Evolutionary conservation across 1,140 invertebrate species (phyloP).

Genomic region (Procambarus virginalis): DNA sequence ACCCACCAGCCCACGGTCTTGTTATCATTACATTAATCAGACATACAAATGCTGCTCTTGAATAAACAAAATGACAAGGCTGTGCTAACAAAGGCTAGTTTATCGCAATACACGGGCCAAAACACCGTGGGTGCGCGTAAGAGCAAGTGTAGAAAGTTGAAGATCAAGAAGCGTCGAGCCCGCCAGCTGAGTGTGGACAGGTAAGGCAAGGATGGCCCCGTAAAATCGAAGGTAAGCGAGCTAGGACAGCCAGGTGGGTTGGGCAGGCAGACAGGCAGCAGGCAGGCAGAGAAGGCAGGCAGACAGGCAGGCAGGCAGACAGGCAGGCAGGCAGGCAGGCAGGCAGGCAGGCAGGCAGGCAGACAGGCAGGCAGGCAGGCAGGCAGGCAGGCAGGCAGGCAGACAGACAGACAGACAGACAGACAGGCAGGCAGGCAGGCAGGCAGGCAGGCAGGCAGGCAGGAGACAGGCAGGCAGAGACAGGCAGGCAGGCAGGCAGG

Average conservation of each 20-base stretch:
- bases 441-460: no score
- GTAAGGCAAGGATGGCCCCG: conserved; percentile 1
- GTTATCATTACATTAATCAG: background rate
- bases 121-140: background rate
- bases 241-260: background rate
- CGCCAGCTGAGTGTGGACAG: background rate
- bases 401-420: no score
- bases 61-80: no score
- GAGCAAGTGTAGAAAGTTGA: background rate
- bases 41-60: background rate
- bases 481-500: no score
- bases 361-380: no score
- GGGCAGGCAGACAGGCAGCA: background rate
- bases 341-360: no score
- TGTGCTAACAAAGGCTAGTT: background rate
- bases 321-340: no score
- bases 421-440: no score
- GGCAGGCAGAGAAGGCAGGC: no score
- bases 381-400: no score
- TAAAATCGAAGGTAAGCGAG: conserved; percentile 1
- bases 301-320: background rate
- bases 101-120: background rate
- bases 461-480: no score
- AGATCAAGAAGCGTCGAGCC: background rate
- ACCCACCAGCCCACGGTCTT: background rate